Base-by-base conservation (phyloP, 2,797 vertebrate species). In the Odontamblyopus lacepedii region DNA sequence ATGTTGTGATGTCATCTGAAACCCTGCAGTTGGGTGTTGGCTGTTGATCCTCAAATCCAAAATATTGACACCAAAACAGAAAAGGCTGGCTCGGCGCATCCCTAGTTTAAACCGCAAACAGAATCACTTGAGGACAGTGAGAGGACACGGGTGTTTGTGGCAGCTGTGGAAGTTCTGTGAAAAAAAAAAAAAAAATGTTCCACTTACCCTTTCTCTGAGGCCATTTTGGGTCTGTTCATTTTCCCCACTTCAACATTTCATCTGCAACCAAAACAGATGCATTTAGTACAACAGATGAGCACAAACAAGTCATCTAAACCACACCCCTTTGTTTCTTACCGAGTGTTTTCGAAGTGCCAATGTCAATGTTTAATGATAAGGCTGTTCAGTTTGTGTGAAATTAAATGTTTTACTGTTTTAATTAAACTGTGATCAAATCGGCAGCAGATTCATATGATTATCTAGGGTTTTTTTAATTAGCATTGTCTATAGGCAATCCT, bases 181-280 rank as follows among this genome's bases (percentile, higher is more conserved):
- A 30, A 70, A 23, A 23, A 30, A 70, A 74, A 68, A 56, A 12
- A 3, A 1, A 30, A 72, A 53, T 9, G 51, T 75, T 65, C 59
- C 74, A 92, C 93, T 94, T 89, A 99, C 98, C 97, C 96, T 94
- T 98, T 99, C 87, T 98, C 97, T 78, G 95, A 83, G 80, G 95
- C 80, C 92, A 95, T 95, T 96, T 97, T 99, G 87, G 94, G 89
- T 93, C 97, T 99, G 93, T 94, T 98, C 97, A 98, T 99, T 88
- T 95, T 92, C 86, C 83, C 84, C 89, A 94, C 90, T 92, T 92
- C 91, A 94, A 80, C 94, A 96, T 93, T 83, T 95, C 91, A 93
- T 87, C 96, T 92, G 88, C 82, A 90, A 87, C 67, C 83, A 59
- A 83, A 75, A 84, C n/a, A 73, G 78, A 78, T 29, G 3, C 66